Evolutionary conservation across 2,888 invertebrate genomes (phyloP), one percentile per base, ranked within the genome.

Genomic region (Drosophila sordidapex): DNA sequence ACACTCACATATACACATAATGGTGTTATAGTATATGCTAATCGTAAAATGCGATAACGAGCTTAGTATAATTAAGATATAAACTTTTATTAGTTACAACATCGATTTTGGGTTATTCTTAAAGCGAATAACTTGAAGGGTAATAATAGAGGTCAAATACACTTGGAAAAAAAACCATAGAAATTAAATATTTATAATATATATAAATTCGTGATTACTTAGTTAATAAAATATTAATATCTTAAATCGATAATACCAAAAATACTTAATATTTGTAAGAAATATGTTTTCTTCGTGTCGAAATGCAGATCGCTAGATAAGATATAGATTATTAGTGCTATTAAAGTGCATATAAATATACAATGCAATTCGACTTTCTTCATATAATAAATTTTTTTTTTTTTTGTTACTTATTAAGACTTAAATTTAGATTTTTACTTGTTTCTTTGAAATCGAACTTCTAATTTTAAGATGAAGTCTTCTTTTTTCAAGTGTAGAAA

Each of bases 1-100:
- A 46, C 38, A 67, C 51, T 65, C 51, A 54, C 51, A 52, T 65
- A 63, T 53, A 62, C 49, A 71, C 63, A 76, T 74, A 64, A 59
- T 13, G 13, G 4, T 33, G 3, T 54, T 6, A 49, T 49, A 38
- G 27, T 62, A 49, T 46, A 21, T 21, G 64, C 0, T n/a, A 62
- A 64, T 38, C 35, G 38, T 64, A 48, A 72, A 61, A 62, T 54
- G 46, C 15, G 62, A 54, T 62, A 72, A 70, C 46, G 38, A 48
- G 62, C 8, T 38, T n/a, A 27, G 52, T 33, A 35, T 61, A 60
- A 25, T 13, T 36, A 25, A 38, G 33, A 36, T 53, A 15, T 46
- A 7, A 53, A 13, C 52, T 27, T 43, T 29, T 21, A 21, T 5
- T 8, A 6, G 27, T 18, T 21, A 6, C 29, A 27, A 2, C 13